Evolutionary conservation across 2,797 vertebrate species (phyloP).

Genomic region (Oreonectes daqikongensis): DNA sequence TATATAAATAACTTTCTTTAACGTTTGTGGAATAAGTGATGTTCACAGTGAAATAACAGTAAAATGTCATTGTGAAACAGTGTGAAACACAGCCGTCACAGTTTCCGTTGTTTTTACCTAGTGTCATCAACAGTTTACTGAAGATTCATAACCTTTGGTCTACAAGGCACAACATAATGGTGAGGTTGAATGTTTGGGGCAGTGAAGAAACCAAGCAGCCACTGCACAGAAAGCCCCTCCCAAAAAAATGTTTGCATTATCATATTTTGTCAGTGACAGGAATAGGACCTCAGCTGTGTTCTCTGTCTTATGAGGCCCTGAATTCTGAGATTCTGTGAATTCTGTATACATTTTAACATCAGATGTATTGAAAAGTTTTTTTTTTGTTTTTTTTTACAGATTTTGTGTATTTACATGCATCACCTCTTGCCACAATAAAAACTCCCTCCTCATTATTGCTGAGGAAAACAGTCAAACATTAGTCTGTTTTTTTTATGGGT

Average conservation of each 20-base stretch:
- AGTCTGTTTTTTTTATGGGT: background rate
- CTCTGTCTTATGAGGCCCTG: background rate
- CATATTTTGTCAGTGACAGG: too few species aligned
- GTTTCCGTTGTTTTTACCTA: conserved; percentile 45
- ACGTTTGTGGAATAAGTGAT: background rate
- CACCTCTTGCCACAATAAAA: conserved; percentile 16
- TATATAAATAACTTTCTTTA: background rate
- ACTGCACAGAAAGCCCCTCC: background rate
- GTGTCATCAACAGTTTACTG: conserved; percentile 63
- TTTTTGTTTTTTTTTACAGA: background rate
- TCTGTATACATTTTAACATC: conserved; percentile 1
- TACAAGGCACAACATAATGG: conserved; percentile 16
- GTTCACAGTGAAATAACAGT: background rate
- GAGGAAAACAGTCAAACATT: background rate
- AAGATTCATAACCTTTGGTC: conserved; percentile 35
- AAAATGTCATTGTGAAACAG: background rate
- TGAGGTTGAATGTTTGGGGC: background rate
- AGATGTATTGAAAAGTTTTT: too few species aligned
- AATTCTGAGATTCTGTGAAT: background rate
- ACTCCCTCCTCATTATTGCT: background rate
- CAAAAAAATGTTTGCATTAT: background rate
- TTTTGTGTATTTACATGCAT: conserved; percentile 15
- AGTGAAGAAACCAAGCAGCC: background rate
- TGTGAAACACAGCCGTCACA: background rate
- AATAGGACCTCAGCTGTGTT: background rate